Evolutionary conservation across 1,140 invertebrate genomes (phyloP).

Genomic region (Procambarus virginalis): DNA sequence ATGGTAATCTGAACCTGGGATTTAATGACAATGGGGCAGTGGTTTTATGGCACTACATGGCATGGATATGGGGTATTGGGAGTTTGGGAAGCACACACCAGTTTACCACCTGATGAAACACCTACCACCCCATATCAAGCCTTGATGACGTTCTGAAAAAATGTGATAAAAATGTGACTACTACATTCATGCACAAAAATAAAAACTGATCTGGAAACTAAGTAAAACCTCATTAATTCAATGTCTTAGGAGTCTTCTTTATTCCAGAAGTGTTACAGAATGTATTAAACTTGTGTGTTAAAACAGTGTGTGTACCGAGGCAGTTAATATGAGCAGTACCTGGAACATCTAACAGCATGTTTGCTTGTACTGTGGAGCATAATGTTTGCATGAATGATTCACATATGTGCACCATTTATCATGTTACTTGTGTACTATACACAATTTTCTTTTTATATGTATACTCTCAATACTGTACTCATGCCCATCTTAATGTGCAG

Average conservation of each 20-base stretch:
- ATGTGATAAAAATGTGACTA: background rate
- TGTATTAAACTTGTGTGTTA: too few relatives aligned
- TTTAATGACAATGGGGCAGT: background rate
- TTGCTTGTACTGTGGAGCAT: too few relatives aligned
- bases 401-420: too few relatives aligned
- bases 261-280: too few relatives aligned
- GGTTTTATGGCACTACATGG: background rate
- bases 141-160: constrained; percentile 14
- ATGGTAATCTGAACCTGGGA: background rate
- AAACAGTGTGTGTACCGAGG: too few relatives aligned
- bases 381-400: too few relatives aligned
- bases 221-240: background rate
- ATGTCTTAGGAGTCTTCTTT: background rate
- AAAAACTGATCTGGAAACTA: background rate
- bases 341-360: too few relatives aligned
- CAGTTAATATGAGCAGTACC: too few relatives aligned
- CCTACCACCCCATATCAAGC: constrained; percentile 38
- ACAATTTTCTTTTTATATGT: too few relatives aligned
- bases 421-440: too few relatives aligned
- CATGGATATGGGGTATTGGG: background rate
- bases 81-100: background rate
- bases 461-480: too few relatives aligned
- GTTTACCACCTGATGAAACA: constrained; percentile 8
- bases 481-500: too few relatives aligned
- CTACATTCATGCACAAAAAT: background rate